Evolutionary conservation across 2,113 vertebrate genomes (phyloP), one percentile per base, ranked within the genome.

Genomic region (Gobius niger): DNA sequence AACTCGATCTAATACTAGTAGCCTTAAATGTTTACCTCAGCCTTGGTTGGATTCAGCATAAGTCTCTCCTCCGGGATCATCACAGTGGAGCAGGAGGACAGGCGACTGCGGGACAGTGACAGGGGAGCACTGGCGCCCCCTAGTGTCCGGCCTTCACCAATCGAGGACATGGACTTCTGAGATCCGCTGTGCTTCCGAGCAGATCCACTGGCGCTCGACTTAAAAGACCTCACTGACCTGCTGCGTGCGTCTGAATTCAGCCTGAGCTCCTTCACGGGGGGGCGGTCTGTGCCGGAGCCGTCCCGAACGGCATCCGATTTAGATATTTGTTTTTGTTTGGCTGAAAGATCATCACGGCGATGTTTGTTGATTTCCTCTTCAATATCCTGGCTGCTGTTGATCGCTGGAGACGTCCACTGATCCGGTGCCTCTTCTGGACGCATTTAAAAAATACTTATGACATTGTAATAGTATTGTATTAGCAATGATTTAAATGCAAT

Each of bases 11-110:
- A 34, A 34, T 4, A 34, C 24, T 34, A 34, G n/a, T n/a, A n/a
- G n/a, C n/a, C n/a, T n/a, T n/a, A 34, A 34, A 34, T 34, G 44
- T 46, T 46, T 9, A 77, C 77, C 70, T 87, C 81, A 11, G 73
- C 56, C 42, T 78, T 78, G 0, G 72, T 53, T 4, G 66, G 81
- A 53, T 85, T 81, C 61, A 85, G 62, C 71, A 75, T 73, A 65
- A 86, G 83, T 67, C 78, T 57, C 12, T 90, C 77, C 19, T 88
- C 81, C 0, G 47, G 66, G 46, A 77, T 47, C 82, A 72, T 79
- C 57, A 83, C 69, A 9, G 70, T 73, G 0, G 83, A 82, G 24
- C 82, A 76, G 0, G 82, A 82, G 0, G 81, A 83, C 56, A 82
- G 61, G 40, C 67, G 68, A 0, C 73, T 76, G 2, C 9, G 74